Conservation (phyloP, 92 coral and sea anemone species). For the Epizoanthus ramosus region DNA sequence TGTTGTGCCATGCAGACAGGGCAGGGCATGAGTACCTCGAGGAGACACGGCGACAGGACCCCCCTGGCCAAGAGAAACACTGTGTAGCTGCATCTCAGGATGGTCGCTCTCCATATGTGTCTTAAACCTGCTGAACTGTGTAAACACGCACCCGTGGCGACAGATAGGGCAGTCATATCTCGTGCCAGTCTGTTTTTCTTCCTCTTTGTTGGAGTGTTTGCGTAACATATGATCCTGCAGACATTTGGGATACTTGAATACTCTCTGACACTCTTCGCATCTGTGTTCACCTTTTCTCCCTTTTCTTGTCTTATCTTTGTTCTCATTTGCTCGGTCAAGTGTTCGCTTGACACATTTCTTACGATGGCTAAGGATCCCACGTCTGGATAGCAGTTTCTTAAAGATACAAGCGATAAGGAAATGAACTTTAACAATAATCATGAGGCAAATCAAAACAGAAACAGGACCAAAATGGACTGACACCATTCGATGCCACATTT, state of each 20-base stretch:
- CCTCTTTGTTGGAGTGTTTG: slow-evolving; percentile 8
- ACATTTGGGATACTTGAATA: slow-evolving; percentile 13
- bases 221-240: slow-evolving; percentile 2
- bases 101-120: not conserved
- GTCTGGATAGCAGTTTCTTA: slow-evolving; percentile 13
- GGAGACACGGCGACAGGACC: not conserved
- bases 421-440: not conserved
- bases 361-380: slow-evolving; percentile 19
- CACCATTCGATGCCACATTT: too few species aligned
- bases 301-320: not conserved
- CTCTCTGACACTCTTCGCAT: not conserved
- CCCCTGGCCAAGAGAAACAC: not conserved
- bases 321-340: slow-evolving; percentile 23
- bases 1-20: not conserved
- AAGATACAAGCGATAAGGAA: not conserved
- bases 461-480: too few species aligned
- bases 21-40: not conserved
- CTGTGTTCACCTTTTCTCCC: not conserved
- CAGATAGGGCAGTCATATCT: not conserved
- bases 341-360: slow-evolving; percentile 26
- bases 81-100: not conserved
- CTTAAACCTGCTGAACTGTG: slow-evolving; percentile 6
- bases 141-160: not conserved
- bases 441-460: too few species aligned
- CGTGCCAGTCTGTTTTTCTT: not conserved